Evolutionary conservation across 2,888 invertebrate species (phyloP).

Genomic region (Drosophila ustulata): DNA sequence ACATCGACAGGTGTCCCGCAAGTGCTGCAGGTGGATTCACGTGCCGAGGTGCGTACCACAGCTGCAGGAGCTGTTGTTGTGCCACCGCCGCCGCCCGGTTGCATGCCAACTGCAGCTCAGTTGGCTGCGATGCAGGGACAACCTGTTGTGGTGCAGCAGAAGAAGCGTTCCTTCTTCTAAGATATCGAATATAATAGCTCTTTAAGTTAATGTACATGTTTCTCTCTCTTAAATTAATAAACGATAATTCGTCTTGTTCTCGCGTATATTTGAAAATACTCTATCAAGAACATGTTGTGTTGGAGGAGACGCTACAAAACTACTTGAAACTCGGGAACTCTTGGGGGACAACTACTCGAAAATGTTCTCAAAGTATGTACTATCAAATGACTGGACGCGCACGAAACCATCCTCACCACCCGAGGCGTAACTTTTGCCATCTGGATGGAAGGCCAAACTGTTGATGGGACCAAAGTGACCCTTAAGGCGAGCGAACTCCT

Average conservation of each 20-base stretch:
- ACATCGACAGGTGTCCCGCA: slow-evolving; percentile 62
- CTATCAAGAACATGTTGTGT: slow-evolving; percentile 58
- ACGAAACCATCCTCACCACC: slow-evolving; percentile 99
- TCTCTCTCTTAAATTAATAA: slow-evolving; percentile 55
- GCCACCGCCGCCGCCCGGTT: slow-evolving; percentile 85
- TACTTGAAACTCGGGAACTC: slow-evolving; percentile 24
- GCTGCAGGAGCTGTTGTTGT: slow-evolving; percentile 76
- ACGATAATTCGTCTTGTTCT: slow-evolving; percentile 77
- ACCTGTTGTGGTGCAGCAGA: slow-evolving; percentile 78
- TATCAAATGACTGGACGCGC: slow-evolving; percentile 97
- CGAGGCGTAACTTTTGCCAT: slow-evolving; percentile 97
- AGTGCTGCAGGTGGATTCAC: slow-evolving; percentile 69
- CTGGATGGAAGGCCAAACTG: slow-evolving; percentile 98
- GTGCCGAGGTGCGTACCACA: slow-evolving; percentile 72
- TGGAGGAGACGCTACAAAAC: slow-evolving; percentile 42
- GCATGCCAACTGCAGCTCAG: slow-evolving; percentile 83
- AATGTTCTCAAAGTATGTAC: slow-evolving; percentile 93
- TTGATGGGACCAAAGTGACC: slow-evolving; percentile 99
- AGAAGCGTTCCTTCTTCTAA: slow-evolving; percentile 80
- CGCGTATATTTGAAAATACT: slow-evolving; percentile 70
- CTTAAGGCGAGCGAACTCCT: slow-evolving; percentile 98
- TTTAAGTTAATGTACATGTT: slow-evolving; percentile 23
- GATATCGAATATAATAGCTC: slow-evolving; percentile 52
- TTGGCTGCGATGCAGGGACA: slow-evolving; percentile 84
- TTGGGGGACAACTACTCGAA: slow-evolving; percentile 70